Evolutionary conservation across 2,888 invertebrate species (phyloP).

Genomic region (Helicoverpa assulta): DNA sequence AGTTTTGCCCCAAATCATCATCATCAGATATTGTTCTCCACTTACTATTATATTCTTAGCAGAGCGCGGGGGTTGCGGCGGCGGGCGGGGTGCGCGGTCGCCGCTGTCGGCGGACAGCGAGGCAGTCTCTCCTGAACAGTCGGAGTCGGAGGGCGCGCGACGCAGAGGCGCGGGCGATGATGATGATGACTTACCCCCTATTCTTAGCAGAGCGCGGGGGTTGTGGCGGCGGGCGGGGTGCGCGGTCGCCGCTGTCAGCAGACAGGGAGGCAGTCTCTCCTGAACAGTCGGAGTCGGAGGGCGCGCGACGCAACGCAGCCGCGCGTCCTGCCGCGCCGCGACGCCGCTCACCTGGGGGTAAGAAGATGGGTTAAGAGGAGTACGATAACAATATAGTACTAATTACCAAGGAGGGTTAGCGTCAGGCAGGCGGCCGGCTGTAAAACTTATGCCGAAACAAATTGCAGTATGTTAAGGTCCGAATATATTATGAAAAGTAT

Average conservation of each 20-base stretch:
- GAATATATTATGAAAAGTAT: no score
- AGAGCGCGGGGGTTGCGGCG: constrained; percentile 75
- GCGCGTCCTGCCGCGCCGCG: constrained; percentile 86
- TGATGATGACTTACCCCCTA: no score
- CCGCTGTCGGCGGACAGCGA: constrained; percentile 88
- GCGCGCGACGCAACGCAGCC: constrained; percentile 81
- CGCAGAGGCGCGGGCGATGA: constrained; percentile 61
- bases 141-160: constrained; percentile 67
- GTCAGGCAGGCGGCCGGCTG: no score
- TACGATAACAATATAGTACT: no score
- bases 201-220: constrained; percentile 78
- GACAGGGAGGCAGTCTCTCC: constrained; percentile 88
- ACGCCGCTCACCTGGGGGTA: constrained; percentile 78
- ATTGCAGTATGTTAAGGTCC: no score
- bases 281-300: constrained; percentile 88
- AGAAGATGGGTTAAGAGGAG: not conserved
- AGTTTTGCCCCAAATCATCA: no score
- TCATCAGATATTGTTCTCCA: no score
- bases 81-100: constrained; percentile 79
- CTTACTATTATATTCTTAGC: constrained; percentile 77
- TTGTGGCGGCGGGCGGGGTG: constrained; percentile 75
- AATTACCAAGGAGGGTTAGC: no score
- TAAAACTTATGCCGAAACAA: no score
- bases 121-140: constrained; percentile 84
- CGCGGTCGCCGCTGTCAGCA: constrained; percentile 86